Conservation (phyloP, 2,888 invertebrate genomes). For the Pollenia angustigena region DNA sequence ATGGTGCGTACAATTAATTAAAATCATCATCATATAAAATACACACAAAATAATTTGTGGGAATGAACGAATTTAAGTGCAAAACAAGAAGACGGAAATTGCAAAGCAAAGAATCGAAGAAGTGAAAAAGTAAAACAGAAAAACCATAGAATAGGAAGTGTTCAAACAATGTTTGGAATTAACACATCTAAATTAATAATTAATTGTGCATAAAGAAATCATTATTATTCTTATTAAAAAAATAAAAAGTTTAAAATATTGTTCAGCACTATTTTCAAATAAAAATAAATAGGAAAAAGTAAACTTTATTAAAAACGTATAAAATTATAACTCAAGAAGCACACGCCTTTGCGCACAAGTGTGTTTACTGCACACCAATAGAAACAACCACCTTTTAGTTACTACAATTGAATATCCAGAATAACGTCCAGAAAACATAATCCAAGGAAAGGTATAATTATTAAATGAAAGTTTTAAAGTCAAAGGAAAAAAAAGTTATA, state of each 20-base stretch:
- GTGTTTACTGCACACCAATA: conserved; percentile 68
- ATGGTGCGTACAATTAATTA: conserved; percentile 60
- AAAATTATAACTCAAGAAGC: conserved; percentile 63
- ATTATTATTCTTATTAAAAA: conserved; percentile 27
- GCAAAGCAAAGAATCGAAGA: conserved; percentile 69
- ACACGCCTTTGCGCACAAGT: conserved; percentile 74
- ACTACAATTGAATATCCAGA: conserved; percentile 56
- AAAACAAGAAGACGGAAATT: conserved; percentile 75
- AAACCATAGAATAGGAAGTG: conserved; percentile 70
- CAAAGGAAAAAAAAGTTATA: conserved; percentile 5
- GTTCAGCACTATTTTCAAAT: conserved; percentile 39
- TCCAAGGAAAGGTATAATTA: conserved; percentile 37
- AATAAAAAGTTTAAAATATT: conserved; percentile 16
- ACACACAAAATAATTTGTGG: conserved; percentile 71
- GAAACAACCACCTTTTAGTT: conserved; percentile 71
- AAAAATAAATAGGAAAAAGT: conserved; percentile 23
- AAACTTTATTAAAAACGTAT: conserved; percentile 48
- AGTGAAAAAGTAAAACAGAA: conserved; percentile 60
- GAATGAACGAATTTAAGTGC: conserved; percentile 72
- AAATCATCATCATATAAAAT: conserved; percentile 68
- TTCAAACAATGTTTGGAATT: conserved; percentile 54
- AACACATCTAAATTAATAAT: conserved; percentile 47
- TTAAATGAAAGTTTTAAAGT: conserved; percentile 32
- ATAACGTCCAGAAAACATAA: conserved; percentile 54
- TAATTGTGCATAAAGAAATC: conserved; percentile 35